phyloP scores from a whole-genome alignment of 2,113 vertebrate genomes.

The Cygnus atratus region DNA sequence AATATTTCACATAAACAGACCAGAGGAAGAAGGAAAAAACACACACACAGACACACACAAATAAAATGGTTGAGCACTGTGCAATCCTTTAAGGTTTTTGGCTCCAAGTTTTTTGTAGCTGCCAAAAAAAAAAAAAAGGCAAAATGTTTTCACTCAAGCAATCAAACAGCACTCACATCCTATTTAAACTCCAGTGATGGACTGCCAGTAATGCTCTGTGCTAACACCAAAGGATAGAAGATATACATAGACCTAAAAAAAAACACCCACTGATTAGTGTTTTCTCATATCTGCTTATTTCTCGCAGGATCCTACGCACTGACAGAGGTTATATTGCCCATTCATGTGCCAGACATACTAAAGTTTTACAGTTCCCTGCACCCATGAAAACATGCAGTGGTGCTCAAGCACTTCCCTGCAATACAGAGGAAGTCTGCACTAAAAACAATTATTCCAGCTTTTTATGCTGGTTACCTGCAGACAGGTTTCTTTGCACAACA shows the following conservation, averaged over 20 bases:
- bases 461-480: background rate
- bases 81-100: constrained; percentile 21
- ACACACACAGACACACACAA: background rate
- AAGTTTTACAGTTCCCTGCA: constrained; percentile 6
- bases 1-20: constrained; percentile 52
- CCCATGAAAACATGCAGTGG: background rate
- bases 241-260: background rate
- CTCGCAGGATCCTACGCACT: background rate
- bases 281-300: background rate
- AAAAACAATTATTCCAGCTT: constrained; percentile 7
- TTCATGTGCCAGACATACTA: background rate
- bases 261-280: background rate
- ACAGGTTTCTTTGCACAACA: constrained; percentile 6
- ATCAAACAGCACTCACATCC: constrained; percentile 20
- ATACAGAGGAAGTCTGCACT: background rate
- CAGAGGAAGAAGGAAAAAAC: background rate
- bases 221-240: background rate
- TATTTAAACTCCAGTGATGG: background rate
- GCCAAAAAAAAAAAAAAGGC: constrained; percentile 8
- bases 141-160: constrained; percentile 53
- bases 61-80: constrained; percentile 15
- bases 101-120: background rate
- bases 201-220: background rate
- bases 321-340: background rate
- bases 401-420: background rate